Conservation (phyloP, 2,888 invertebrate species). For the Caenorhabditis afra region DNA sequence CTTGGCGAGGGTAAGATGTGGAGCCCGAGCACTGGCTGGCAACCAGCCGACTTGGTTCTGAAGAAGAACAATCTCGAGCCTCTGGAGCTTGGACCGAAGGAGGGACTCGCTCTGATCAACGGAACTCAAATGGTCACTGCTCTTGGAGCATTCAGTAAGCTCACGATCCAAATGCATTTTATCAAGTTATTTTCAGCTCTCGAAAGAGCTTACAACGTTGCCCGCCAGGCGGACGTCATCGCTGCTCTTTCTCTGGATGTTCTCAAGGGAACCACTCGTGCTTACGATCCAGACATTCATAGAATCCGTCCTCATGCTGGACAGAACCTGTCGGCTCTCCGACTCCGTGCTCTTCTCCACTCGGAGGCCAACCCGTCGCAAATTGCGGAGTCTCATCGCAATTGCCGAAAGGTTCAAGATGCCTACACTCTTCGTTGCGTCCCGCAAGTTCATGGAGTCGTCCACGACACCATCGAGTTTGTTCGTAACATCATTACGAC, state of each 20-base stretch:
- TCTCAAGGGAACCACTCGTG: constrained; percentile 85
- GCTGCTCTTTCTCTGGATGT: constrained; percentile 85
- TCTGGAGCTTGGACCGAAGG: constrained; percentile 84
- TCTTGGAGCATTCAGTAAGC: constrained; percentile 84
- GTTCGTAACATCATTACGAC: constrained; percentile 84
- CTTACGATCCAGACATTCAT: constrained; percentile 85
- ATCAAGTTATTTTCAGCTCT: constrained; percentile 82
- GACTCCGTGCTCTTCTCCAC: constrained; percentile 84
- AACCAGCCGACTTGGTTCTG: constrained; percentile 80
- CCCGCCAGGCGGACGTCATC: constrained; percentile 85
- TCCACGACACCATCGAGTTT: constrained; percentile 85
- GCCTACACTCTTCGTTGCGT: constrained; percentile 86
- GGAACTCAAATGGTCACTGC: constrained; percentile 86
- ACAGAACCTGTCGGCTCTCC: constrained; percentile 84
- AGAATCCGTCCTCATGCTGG: constrained; percentile 85
- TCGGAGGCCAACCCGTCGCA: constrained; percentile 85
- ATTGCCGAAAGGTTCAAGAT: constrained; percentile 85
- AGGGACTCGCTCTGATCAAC: constrained; percentile 85
- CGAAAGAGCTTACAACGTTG: constrained; percentile 84
- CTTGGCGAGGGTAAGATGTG: constrained; percentile 84
- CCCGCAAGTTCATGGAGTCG: constrained; percentile 85
- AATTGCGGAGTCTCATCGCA: constrained; percentile 85
- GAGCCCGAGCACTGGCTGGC: constrained; percentile 76
- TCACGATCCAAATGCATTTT: neutral
- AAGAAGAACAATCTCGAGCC: constrained; percentile 84